Evolutionary conservation across 35 echinoderm and acorn worm genomes (phyloP).

Genomic region (Diadema setosum): DNA sequence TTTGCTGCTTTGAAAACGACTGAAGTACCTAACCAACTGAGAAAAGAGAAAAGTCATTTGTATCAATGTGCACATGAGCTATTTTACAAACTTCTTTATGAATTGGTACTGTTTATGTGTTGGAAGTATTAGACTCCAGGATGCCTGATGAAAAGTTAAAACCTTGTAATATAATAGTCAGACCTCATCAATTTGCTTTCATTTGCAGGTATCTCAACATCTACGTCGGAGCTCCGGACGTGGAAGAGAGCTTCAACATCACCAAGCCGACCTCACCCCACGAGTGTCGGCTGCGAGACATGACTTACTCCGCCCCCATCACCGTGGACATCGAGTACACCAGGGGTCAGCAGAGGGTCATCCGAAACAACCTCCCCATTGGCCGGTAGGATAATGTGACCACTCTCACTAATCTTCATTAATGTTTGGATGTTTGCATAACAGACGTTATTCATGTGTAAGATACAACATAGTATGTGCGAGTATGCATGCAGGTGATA

Average conservation of each 20-base stretch:
- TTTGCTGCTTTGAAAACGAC: no score
- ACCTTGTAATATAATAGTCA: background rate
- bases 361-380: slow-evolving; percentile 93
- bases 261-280: slow-evolving; percentile 93
- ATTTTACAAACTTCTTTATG: no score
- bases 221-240: slow-evolving; percentile 90
- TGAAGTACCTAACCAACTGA: no score
- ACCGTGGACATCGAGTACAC: slow-evolving; percentile 97
- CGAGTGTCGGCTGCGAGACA: slow-evolving; percentile 91
- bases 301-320: slow-evolving; percentile 96
- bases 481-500: no score
- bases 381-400: slow-evolving; percentile 83
- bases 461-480: no score
- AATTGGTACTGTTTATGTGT: no score
- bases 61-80: no score
- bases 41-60: no score
- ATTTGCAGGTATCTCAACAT: slow-evolving; percentile 80
- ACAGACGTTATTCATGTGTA: no score
- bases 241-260: slow-evolving; percentile 92
- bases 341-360: slow-evolving; percentile 86
- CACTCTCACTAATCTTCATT: no score
- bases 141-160: background rate
- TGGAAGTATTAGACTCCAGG: no score
- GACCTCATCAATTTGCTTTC: background rate
- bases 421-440: no score